These are phyloP conservation scores for Drosophila rhopaloa DNA, from an alignment of 1,140 invertebrate genomes.

Conservation along the genomic window DNA sequence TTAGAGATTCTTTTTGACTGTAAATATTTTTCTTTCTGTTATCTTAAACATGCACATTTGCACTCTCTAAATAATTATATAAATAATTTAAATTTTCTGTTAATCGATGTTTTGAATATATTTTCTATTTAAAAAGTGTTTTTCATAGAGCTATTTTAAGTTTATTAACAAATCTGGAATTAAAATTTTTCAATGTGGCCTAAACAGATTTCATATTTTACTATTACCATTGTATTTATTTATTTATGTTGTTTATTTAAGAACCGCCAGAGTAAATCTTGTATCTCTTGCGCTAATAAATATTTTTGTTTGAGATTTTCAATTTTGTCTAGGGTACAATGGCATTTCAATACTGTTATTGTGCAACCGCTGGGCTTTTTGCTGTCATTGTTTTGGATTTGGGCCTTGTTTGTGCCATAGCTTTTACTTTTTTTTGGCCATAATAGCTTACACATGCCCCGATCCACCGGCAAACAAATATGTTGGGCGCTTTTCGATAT, in stretches of 20 bases:
- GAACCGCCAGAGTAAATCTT: no score
- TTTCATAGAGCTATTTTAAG: no score
- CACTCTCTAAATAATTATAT: no score
- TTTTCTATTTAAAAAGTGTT: no score
- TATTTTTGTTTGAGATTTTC: neutral
- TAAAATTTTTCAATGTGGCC: no score
- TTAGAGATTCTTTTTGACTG: neutral
- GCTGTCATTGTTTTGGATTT: slow-evolving; percentile 6
- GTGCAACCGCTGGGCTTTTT: neutral
- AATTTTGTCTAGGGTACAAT: slow-evolving; percentile 18
- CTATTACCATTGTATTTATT: neutral
- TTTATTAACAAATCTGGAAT: no score
- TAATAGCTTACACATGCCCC: slow-evolving; percentile 33
- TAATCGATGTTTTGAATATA: no score
- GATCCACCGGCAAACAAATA: slow-evolving; percentile 42
- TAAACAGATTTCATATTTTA: no score
- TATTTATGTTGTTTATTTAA: no score
- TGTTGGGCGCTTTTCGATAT: slow-evolving; percentile 50
- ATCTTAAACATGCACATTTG: no score
- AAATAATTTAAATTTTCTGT: no score
- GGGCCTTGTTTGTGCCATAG: slow-evolving; percentile 10
- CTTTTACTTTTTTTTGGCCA: slow-evolving; percentile 18
- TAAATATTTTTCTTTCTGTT: no score
- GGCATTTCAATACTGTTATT: slow-evolving; percentile 5
- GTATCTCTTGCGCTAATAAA: neutral